Percentiles rank a stretch among this genome's conserved stretches.
phyloP scores from a whole-genome alignment of 2,888 invertebrate species.

The Orchesella flavescens region DNA sequence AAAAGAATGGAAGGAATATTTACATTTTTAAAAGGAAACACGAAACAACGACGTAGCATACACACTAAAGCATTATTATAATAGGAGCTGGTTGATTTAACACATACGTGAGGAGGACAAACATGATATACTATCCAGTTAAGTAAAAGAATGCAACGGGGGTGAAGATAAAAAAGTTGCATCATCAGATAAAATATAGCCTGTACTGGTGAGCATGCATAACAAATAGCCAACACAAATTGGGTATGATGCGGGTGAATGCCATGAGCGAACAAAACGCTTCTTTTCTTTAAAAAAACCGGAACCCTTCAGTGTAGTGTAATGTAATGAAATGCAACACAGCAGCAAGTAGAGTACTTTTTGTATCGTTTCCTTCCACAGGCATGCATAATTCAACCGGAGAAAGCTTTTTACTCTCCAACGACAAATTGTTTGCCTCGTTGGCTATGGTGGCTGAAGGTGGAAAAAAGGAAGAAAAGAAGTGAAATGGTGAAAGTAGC shows the following conservation, averaged over 20 bases:
- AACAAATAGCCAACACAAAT: slow-evolving; percentile 52
- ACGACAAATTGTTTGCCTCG: slow-evolving; percentile 22
- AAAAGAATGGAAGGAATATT: background rate
- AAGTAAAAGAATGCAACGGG: background rate
- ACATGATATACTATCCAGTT: background rate
- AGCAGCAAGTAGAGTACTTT: background rate
- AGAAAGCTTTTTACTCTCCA: slow-evolving; percentile 50
- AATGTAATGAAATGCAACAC: background rate
- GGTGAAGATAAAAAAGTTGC: slow-evolving; percentile 13
- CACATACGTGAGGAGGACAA: background rate
- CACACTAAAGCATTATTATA: background rate
- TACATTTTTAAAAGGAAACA: too few relatives aligned
- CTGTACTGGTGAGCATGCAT: slow-evolving; percentile 47
- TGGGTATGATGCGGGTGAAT: slow-evolving; percentile 48
- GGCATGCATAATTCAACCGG: slow-evolving; percentile 62
- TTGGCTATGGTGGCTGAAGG: background rate
- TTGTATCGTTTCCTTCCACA: background rate
- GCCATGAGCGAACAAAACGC: background rate
- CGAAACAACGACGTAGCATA: too few relatives aligned
- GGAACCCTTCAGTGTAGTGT: background rate
- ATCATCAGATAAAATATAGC: slow-evolving; percentile 58
- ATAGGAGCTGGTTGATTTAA: background rate
- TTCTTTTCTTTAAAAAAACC: background rate
- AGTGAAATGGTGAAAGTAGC: slow-evolving; percentile 49
- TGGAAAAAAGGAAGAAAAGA: slow-evolving; percentile 23